These are phyloP conservation scores for Ips typographus DNA, from an alignment of 1,140 invertebrate species.

Conservation along the genomic window DNA sequence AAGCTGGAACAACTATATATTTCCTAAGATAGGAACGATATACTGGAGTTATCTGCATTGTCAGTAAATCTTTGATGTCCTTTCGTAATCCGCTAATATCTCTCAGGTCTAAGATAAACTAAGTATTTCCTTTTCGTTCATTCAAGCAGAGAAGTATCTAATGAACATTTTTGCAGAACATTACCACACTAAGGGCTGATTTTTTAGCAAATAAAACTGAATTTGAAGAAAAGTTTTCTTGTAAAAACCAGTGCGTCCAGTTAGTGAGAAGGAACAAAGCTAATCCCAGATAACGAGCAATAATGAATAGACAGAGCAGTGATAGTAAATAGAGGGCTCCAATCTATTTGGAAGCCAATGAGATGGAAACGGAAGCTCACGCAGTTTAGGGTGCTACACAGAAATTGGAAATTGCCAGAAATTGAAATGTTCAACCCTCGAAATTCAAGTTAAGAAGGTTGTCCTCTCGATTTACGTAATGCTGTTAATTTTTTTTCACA, in stretches of 20 bases:
- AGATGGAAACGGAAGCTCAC: slow-evolving; percentile 16
- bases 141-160: neutral
- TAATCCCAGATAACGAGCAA: slow-evolving; percentile 25
- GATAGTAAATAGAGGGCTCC: slow-evolving; percentile 24
- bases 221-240: slow-evolving; percentile 6
- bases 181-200: no score
- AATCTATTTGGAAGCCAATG: slow-evolving; percentile 15
- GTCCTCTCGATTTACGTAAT: no score
- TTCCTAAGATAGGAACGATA: no score
- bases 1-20: no score
- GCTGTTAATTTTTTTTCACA: no score
- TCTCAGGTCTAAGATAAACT: slow-evolving; percentile 4
- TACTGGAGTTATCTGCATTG: neutral
- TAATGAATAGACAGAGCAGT: slow-evolving; percentile 26
- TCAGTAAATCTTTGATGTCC: slow-evolving; percentile 6
- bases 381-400: slow-evolving; percentile 9
- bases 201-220: neutral
- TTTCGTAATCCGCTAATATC: slow-evolving; percentile 9
- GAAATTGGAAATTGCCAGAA: slow-evolving; percentile 21
- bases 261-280: slow-evolving; percentile 13
- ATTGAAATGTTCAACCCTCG: slow-evolving; percentile 6
- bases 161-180: neutral
- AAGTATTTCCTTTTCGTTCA: neutral
- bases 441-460: neutral
- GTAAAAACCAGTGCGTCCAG: slow-evolving; percentile 20